These are phyloP conservation scores for Lingula anatina DNA, from an alignment of 2,888 invertebrate genomes.

Conservation along the genomic window DNA sequence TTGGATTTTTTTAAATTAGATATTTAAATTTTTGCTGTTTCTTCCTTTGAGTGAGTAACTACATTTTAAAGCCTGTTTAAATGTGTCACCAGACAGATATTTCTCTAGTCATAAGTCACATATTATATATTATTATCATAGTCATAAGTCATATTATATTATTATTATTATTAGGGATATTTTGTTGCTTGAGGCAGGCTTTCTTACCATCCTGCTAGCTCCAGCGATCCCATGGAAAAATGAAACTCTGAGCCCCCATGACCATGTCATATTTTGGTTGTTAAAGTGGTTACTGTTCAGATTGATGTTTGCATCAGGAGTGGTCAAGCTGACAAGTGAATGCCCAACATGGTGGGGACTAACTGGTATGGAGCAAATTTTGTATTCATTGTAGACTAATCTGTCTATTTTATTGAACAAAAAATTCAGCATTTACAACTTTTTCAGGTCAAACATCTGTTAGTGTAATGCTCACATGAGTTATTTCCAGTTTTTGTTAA, in stretches of 20 bases:
- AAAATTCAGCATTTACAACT: background rate
- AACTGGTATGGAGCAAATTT: slow-evolving; percentile 57
- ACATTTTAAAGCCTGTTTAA: too few relatives aligned
- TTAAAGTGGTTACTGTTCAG: slow-evolving; percentile 71
- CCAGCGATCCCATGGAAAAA: slow-evolving; percentile 56
- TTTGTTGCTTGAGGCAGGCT: slow-evolving; percentile 69
- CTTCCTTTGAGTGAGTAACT: too few relatives aligned
- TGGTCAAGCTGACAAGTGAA: slow-evolving; percentile 66
- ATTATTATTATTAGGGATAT: slow-evolving; percentile 63
- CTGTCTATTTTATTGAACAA: background rate
- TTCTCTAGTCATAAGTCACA: too few relatives aligned
- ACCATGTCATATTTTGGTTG: slow-evolving; percentile 62
- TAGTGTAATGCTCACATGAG: background rate
- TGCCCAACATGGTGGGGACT: slow-evolving; percentile 76
- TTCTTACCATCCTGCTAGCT: slow-evolving; percentile 66
- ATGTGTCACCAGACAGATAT: too few relatives aligned
- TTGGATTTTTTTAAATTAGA: too few relatives aligned
- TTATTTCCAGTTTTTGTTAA: background rate
- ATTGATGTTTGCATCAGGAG: slow-evolving; percentile 67
- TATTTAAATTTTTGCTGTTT: too few relatives aligned
- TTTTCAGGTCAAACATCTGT: background rate
- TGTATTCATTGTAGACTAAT: too few relatives aligned
- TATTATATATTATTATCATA: too few relatives aligned
- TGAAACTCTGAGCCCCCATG: slow-evolving; percentile 36
- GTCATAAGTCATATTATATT: too few relatives aligned